Percentiles rank a stretch among this genome's conserved stretches.
These are phyloP conservation scores for Panurus biarmicus DNA, from an alignment of 2,113 vertebrate genomes.

Conservation along the genomic window DNA sequence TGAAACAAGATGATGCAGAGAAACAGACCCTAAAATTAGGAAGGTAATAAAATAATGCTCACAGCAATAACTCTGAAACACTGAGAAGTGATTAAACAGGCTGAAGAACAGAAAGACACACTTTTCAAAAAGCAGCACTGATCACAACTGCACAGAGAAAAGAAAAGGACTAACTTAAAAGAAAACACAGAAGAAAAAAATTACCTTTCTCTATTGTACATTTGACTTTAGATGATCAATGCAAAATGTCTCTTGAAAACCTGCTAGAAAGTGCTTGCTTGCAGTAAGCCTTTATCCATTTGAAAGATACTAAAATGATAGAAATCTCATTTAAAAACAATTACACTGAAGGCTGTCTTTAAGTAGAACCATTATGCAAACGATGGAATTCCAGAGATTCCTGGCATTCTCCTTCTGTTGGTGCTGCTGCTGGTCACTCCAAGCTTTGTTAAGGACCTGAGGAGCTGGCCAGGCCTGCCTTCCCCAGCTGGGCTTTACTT, in stretches of 20 bases:
- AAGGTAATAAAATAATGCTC: background rate
- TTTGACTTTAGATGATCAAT: background rate
- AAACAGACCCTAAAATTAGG: background rate
- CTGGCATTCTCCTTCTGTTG: background rate
- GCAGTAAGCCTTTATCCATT: background rate
- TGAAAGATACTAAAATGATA: background rate
- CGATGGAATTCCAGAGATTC: background rate
- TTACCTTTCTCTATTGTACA: background rate
- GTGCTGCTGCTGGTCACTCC: background rate
- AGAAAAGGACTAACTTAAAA: background rate
- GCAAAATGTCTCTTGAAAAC: background rate
- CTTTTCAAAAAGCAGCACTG: background rate
- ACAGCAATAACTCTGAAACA: background rate
- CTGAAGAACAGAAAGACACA: background rate
- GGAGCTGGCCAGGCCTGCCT: background rate
- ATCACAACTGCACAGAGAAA: background rate
- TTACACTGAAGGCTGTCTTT: background rate
- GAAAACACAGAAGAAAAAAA: background rate
- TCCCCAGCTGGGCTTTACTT: background rate
- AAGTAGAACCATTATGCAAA: conserved; percentile 11
- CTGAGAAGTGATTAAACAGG: background rate
- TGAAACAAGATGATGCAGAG: background rate
- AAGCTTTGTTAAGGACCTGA: background rate
- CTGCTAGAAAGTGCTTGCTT: background rate
- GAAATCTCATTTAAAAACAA: background rate